These are phyloP conservation scores for Pavo muticus DNA, from an alignment of 2,113 vertebrate species.

Conservation along the genomic window DNA sequence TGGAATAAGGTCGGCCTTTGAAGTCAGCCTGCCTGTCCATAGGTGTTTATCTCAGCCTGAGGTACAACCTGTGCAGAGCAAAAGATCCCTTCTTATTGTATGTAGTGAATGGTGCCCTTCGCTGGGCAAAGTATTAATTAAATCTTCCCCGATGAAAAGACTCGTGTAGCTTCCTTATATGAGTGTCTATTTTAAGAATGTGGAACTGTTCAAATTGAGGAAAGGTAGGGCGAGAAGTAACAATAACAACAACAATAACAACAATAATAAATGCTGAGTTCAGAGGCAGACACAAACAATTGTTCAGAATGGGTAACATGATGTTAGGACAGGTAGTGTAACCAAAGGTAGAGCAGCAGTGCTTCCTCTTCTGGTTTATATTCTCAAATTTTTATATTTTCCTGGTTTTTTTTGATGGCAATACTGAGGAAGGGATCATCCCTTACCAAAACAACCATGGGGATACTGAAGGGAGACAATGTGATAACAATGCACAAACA, in stretches of 20 bases:
- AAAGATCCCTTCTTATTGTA: background rate
- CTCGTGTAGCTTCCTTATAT: background rate
- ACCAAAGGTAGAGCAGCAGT: background rate
- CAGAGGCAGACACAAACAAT: background rate
- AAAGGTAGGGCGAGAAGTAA: background rate
- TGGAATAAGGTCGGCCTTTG: background rate
- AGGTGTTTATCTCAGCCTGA: background rate
- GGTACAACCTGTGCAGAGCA: background rate
- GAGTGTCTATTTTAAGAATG: background rate
- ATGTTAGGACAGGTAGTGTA: background rate
- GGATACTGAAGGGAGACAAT: background rate
- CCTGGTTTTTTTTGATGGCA: background rate
- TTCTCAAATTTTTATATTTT: background rate
- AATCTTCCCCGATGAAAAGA: background rate
- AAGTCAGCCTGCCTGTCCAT: background rate
- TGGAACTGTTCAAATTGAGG: background rate
- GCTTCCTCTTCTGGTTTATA: background rate
- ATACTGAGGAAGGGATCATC: background rate
- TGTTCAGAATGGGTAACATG: background rate
- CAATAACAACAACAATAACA: background rate
- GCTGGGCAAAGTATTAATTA: background rate
- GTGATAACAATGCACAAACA: background rate
- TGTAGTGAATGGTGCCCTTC: slow-evolving; percentile 42
- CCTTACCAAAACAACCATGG: background rate
- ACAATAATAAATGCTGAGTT: background rate